Percentiles rank a stretch among this genome's conserved stretches.
phyloP scores from a whole-genome alignment of 2,797 vertebrate genomes.

The Crocidura indochinensis region DNA sequence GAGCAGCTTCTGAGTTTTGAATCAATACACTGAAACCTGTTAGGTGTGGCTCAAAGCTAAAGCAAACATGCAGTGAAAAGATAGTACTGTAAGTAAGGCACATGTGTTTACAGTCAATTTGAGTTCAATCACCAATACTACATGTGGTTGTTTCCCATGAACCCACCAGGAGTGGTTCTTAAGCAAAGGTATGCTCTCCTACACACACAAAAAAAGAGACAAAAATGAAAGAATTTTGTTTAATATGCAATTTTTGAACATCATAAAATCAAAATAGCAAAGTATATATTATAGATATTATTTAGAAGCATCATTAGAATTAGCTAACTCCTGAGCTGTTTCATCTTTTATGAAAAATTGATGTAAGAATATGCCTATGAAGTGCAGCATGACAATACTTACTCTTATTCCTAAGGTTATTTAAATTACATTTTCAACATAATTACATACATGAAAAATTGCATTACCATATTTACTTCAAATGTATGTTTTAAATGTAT shows the following conservation, averaged over 20 bases:
- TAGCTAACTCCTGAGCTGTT: conserved; percentile 3
- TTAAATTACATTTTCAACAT: conserved; percentile 39
- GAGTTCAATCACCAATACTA: too few species aligned
- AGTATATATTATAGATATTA: not conserved
- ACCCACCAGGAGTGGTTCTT: too few species aligned
- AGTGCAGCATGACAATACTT: not conserved
- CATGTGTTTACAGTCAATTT: too few species aligned
- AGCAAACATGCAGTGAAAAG: too few species aligned
- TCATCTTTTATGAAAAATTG: conserved; percentile 22
- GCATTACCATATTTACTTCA: not conserved
- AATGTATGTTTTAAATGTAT: conserved; percentile 36
- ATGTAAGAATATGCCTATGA: not conserved
- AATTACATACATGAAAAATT: not conserved
- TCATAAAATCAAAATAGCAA: conserved; percentile 37
- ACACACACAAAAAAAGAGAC: too few species aligned
- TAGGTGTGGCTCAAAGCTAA: too few species aligned
- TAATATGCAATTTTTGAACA: conserved; percentile 31
- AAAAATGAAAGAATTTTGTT: conserved; percentile 41
- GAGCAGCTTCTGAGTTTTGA: too few species aligned
- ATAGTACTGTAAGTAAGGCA: too few species aligned
- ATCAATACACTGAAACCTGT: too few species aligned
- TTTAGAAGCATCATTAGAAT: conserved; percentile 43
- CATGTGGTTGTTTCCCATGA: too few species aligned
- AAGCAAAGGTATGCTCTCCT: too few species aligned
- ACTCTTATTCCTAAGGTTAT: not conserved